Conservation (phyloP, 1,140 invertebrate genomes). For the Venturia canescens region DNA sequence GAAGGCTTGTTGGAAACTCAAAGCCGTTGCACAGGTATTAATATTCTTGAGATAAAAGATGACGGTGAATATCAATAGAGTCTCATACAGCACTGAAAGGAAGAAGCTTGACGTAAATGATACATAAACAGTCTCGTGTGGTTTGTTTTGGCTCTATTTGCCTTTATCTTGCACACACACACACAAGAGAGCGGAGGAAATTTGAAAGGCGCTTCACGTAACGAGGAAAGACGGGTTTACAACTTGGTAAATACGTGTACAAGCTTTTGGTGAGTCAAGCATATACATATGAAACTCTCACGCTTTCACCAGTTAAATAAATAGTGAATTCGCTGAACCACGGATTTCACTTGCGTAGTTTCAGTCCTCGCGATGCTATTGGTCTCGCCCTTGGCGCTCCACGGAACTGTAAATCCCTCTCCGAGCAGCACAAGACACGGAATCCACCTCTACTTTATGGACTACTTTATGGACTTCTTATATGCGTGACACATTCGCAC, state of each 20-base stretch:
- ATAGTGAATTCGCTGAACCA: not conserved
- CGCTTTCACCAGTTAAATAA: not conserved
- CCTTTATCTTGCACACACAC: not conserved
- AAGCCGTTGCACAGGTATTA: no score
- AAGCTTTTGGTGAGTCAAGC: not conserved
- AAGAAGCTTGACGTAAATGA: not conserved
- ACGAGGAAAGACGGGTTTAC: not conserved
- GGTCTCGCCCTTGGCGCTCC: no score
- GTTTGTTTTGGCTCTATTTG: not conserved
- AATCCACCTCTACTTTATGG: not conserved
- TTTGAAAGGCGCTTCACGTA: conserved; percentile 3
- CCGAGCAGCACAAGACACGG: not conserved
- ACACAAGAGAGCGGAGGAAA: not conserved
- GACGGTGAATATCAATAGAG: not conserved
- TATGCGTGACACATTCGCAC: not conserved
- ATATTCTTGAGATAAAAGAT: not conserved
- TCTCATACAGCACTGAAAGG: not conserved
- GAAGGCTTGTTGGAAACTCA: not conserved
- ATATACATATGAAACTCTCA: not conserved
- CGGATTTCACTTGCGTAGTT: not conserved
- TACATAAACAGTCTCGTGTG: not conserved
- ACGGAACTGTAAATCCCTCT: not conserved
- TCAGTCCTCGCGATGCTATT: not conserved
- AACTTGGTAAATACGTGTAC: not conserved
- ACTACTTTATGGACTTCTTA: not conserved